phyloP scores from a whole-genome alignment of 2,888 invertebrate genomes.

The Laspeyria flexula region DNA sequence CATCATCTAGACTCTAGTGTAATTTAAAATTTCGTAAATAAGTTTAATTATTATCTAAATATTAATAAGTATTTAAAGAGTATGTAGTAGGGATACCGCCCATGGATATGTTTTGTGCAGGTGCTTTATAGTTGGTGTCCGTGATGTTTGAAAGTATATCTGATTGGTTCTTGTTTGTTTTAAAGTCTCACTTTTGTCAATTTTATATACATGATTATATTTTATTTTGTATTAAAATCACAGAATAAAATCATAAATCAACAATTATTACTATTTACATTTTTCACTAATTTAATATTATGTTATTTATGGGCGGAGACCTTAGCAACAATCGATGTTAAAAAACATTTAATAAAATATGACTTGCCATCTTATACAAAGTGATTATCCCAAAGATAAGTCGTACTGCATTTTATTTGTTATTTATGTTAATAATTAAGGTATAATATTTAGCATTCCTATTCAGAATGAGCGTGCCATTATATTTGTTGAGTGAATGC shows the following conservation, averaged over 20 bases:
- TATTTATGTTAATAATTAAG: slow-evolving; percentile 46
- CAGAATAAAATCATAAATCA: not conserved
- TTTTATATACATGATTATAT: not conserved
- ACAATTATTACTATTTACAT: not conserved
- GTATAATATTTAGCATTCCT: slow-evolving; percentile 43
- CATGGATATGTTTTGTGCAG: not conserved
- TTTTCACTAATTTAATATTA: not conserved
- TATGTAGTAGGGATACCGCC: not conserved
- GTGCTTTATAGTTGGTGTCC: not conserved
- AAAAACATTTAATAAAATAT: slow-evolving; percentile 4
- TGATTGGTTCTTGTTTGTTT: not conserved
- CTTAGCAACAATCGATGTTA: slow-evolving; percentile 16
- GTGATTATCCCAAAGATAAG: slow-evolving; percentile 75
- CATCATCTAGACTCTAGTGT: not conserved
- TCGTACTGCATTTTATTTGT: slow-evolving; percentile 60
- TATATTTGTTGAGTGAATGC: slow-evolving; percentile 32
- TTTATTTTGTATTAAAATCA: not conserved
- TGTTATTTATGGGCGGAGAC: slow-evolving; percentile 15
- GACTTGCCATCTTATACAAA: slow-evolving; percentile 73
- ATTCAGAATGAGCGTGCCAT: slow-evolving; percentile 54
- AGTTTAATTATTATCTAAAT: not conserved
- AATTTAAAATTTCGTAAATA: not conserved
- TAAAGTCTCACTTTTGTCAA: not conserved
- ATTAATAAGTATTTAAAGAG: not conserved
- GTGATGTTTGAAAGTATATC: not conserved